Base-by-base conservation (phyloP, 2,888 invertebrate genomes). In the Thymelicus lineola region DNA sequence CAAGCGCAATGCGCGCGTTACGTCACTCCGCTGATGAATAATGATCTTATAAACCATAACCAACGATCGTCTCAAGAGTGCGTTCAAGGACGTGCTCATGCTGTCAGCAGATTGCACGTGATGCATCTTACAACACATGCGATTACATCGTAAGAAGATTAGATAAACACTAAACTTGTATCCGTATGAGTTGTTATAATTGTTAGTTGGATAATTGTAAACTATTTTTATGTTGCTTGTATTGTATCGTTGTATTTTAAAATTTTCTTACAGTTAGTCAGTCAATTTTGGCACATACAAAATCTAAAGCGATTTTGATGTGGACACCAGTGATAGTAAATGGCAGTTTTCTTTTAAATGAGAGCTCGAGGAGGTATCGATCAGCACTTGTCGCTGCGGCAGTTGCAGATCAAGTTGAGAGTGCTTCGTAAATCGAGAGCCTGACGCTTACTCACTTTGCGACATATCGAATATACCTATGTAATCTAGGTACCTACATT, bases 381-480 rank as follows among this genome's bases (percentile, higher is more conserved):
- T 68, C 57, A 58, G 48, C 58, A 57, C 57, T 69, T 57, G 36
- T 38, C 42, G 42, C 38, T 69, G 69, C 69, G 63, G 63, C 61
- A 62, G 61, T 55, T 68, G 68, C 68, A 57, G 62, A 57, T 59
- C 46, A 46, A 20, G 17, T 61, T 20, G 46, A 68, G 68, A 62
- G 68, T 68, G 20, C 68, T 68, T 48, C 28, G 57, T 17, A 35
- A 62, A 35, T 46, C 62, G 38, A 68, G 66, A 15, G 46, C 60
- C 36, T 14, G 46, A 50, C 6, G 57, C 6, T 7, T 50, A 50
- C 12, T 17, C 46, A 42, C 59, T 46, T 66, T 59, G 59, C 50
- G 28, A 7, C 15, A 15, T 60, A 66, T 53, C 60, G 60, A 28
- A 50, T 17, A 50, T 17, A 38, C 38, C 38, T 9, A 38, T 7